A percentile compares a stretch with the other conserved stretches of the same genome.
phyloP scores from a whole-genome alignment of 2,888 invertebrate species.

The Hypselothyrea guttata region DNA sequence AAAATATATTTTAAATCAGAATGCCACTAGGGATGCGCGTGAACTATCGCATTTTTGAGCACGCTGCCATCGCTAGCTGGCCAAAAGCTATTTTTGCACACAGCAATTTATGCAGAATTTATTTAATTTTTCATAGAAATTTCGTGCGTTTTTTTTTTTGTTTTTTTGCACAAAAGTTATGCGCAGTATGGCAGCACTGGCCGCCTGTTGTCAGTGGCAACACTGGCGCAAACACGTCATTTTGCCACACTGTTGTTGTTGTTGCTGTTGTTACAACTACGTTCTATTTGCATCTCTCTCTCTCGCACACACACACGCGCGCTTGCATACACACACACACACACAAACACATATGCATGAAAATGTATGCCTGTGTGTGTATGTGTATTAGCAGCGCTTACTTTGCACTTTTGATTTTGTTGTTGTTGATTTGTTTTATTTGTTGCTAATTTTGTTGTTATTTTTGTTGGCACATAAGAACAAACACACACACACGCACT shows the following conservation, averaged over 20 bases:
- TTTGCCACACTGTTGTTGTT: conserved; percentile 60
- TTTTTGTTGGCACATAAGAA: conserved; percentile 30
- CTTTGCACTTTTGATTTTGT: conserved; percentile 56
- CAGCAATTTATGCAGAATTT: too few species aligned
- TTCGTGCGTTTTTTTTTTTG: too few species aligned
- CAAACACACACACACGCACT: conserved; percentile 44
- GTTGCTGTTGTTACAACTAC: conserved; percentile 56
- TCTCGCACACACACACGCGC: conserved; percentile 40
- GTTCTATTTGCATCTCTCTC: conserved; percentile 54
- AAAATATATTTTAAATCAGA: too few species aligned
- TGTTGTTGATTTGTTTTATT: conserved; percentile 50
- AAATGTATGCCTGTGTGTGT: background rate
- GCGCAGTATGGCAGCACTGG: conserved; percentile 60
- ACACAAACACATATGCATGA: conserved; percentile 8
- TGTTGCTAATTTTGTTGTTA: too few species aligned
- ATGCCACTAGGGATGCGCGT: too few species aligned
- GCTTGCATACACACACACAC: conserved; percentile 34
- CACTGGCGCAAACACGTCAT: conserved; percentile 75
- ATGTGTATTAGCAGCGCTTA: conserved; percentile 34
- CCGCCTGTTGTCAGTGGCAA: conserved; percentile 72
- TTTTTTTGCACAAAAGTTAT: too few species aligned
- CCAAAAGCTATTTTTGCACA: too few species aligned
- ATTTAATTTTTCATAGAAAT: too few species aligned
- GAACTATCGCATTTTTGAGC: too few species aligned
- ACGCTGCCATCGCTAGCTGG: too few species aligned